Base-by-base conservation (phyloP, 2,113 vertebrate species). In the Uropsilus gracilis region DNA sequence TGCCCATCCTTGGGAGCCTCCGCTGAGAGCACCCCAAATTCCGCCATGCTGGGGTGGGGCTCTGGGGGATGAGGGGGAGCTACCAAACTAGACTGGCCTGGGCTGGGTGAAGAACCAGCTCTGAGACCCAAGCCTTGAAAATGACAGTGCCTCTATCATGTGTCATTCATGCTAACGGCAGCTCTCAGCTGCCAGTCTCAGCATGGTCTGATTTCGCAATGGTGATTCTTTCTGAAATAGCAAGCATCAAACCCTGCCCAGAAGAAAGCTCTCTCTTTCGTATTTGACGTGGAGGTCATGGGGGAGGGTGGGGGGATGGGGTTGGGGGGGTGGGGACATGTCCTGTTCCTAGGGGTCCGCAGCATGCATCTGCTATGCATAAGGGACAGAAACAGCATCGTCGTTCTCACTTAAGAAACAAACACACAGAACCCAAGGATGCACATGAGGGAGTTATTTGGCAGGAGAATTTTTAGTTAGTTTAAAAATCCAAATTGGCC, bases 401-500 rank as follows among this genome's bases (percentile, higher is more conserved):
- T 69, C n/a, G n/a, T n/a, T n/a, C 14, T 57, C 81, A 6, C 13
- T 76, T 16, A 86, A 61, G 34, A 71, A 24, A 55, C 42, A 64
- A 3, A 48, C 57, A 8, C 32, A 7, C 5, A 24, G 48, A 77
- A 86, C 34, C 55, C 13, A 6, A 39, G 57, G 61, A 42, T 89
- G 13, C 34, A 32, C 5, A 30, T 32, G 32, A n/a, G n/a, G 42
- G 34, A 76, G 30, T 24, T 42, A 42, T 71, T 57, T 77, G 34
- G 64, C 37, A 24, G 26, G n/a, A 68, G 32, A 61, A n/a, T 34
- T 39, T 39, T 75, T 50, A 61, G 17, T 64, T 77, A 48, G 85
- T 75, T 72, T 69, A 59, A 64, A 94, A 92, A 81, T 57, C 20
- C n/a, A 92, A 90, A 48, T 46, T 75, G 26, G 50, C 46, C 34